These are phyloP conservation scores for Danaus plexippus DNA, from an alignment of 1,140 invertebrate species.

Conservation along the genomic window DNA sequence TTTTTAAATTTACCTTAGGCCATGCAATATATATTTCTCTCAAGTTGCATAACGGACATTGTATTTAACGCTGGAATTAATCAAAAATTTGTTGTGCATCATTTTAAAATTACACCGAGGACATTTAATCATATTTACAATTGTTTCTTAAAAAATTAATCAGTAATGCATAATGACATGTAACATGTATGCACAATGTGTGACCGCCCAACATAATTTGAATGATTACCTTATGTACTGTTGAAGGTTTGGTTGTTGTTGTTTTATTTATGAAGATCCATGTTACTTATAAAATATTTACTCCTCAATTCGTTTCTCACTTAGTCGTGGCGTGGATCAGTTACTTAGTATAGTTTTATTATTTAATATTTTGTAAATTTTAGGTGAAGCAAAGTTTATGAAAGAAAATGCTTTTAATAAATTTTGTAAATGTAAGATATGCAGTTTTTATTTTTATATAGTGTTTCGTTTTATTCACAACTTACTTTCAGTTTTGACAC, in stretches of 20 bases:
- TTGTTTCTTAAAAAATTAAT: no score
- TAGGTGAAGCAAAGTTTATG: constrained; percentile 33
- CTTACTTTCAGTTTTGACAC: neutral
- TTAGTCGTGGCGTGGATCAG: constrained; percentile 10
- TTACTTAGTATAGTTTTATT: constrained; percentile 18
- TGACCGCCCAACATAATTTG: no score
- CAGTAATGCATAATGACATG: no score
- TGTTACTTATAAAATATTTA: constrained; percentile 20
- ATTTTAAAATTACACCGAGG: no score
- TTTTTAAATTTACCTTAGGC: no score
- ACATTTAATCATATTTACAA: no score
- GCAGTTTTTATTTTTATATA: constrained; percentile 16
- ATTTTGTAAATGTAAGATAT: constrained; percentile 49
- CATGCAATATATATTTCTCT: no score
- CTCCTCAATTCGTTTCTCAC: constrained; percentile 9
- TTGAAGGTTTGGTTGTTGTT: constrained; percentile 5
- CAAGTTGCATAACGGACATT: no score
- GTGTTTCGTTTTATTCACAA: constrained; percentile 7
- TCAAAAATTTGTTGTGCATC: no score
- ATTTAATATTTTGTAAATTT: constrained; percentile 28
- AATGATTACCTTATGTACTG: no score
- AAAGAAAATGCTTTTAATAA: constrained; percentile 56
- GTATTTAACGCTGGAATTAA: no score
- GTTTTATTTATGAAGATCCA: constrained; percentile 19
- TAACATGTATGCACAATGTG: no score